Conservation (phyloP, 2,888 invertebrate species). For the Dicroscelio sp. region DNA sequence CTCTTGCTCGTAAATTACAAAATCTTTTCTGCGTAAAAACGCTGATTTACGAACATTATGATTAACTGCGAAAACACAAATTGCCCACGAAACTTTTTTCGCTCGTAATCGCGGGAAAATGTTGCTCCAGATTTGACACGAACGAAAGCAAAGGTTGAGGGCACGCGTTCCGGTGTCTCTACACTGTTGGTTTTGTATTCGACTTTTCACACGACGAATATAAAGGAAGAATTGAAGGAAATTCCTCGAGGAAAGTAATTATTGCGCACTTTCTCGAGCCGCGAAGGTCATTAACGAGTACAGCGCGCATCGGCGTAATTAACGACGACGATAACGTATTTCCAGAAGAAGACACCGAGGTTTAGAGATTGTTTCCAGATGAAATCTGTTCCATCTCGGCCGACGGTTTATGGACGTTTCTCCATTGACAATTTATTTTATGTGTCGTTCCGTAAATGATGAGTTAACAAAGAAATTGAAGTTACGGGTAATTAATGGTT, state of each 20-base stretch:
- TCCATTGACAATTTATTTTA: no score
- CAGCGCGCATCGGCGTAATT: slow-evolving; percentile 65
- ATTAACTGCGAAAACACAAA: slow-evolving; percentile 63
- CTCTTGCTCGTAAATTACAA: slow-evolving; percentile 82
- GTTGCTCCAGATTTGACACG: slow-evolving; percentile 74
- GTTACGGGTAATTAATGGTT: no score
- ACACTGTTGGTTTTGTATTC: slow-evolving; percentile 77
- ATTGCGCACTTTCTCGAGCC: slow-evolving; percentile 88
- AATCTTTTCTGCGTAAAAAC: slow-evolving; percentile 56
- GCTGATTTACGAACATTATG: slow-evolving; percentile 65
- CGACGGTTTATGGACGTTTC: no score
- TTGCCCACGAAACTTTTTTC: slow-evolving; percentile 70
- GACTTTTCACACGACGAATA: slow-evolving; percentile 81
- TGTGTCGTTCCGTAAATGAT: no score
- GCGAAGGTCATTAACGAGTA: slow-evolving; percentile 90
- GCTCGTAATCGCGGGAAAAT: slow-evolving; percentile 74
- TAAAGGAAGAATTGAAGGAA: slow-evolving; percentile 83
- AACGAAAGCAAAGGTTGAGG: slow-evolving; percentile 85
- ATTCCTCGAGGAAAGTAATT: slow-evolving; percentile 89
- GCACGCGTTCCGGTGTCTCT: slow-evolving; percentile 80
- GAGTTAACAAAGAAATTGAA: no score
- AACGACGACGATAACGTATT: slow-evolving; percentile 58
- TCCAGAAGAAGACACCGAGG: neutral
- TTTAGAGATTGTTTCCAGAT: neutral
- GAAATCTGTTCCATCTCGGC: no score